phyloP scores from a whole-genome alignment of 2,888 invertebrate genomes.

The Thecophora atra region DNA sequence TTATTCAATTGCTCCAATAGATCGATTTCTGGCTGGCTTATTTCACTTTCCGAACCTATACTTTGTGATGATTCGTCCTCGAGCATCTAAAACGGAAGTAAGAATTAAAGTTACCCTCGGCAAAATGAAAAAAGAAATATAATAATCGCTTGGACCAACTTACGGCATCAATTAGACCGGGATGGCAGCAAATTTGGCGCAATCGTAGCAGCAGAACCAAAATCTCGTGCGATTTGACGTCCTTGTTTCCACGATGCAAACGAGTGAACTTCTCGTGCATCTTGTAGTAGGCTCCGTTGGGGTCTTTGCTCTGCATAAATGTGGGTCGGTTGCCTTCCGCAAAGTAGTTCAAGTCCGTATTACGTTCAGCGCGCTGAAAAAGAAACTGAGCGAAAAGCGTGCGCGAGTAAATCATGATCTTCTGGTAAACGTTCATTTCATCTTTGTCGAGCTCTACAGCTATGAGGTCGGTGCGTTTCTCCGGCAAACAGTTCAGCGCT shows the following conservation, averaged over 20 bases:
- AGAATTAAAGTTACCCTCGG: too few species aligned
- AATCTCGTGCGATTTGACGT: conserved; percentile 75
- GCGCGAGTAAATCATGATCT: conserved; percentile 76
- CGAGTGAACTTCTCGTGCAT: conserved; percentile 74
- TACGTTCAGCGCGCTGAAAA: conserved; percentile 78
- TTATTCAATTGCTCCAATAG: conserved; percentile 73
- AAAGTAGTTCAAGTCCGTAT: conserved; percentile 58
- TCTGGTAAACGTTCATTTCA: conserved; percentile 82
- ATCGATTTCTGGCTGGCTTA: conserved; percentile 68
- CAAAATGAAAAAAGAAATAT: too few species aligned
- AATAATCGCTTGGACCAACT: conserved; percentile 59
- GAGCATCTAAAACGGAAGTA: conserved; percentile 66
- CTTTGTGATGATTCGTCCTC: conserved; percentile 63
- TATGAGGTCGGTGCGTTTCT: conserved; percentile 69
- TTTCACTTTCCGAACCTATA: conserved; percentile 57
- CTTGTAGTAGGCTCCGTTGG: conserved; percentile 69
- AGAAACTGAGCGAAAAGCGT: conserved; percentile 81
- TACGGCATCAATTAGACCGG: conserved; percentile 79
- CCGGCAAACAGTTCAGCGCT: conserved; percentile 72
- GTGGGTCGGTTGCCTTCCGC: conserved; percentile 50
- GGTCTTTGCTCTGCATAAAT: conserved; percentile 62
- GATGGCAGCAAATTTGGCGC: conserved; percentile 90
- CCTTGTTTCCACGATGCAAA: conserved; percentile 70
- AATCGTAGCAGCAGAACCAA: conserved; percentile 84
- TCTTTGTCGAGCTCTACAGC: conserved; percentile 74